These are phyloP conservation scores for Lacerta viridis DNA, from an alignment of 2,797 vertebrate genomes.

Conservation along the genomic window DNA sequence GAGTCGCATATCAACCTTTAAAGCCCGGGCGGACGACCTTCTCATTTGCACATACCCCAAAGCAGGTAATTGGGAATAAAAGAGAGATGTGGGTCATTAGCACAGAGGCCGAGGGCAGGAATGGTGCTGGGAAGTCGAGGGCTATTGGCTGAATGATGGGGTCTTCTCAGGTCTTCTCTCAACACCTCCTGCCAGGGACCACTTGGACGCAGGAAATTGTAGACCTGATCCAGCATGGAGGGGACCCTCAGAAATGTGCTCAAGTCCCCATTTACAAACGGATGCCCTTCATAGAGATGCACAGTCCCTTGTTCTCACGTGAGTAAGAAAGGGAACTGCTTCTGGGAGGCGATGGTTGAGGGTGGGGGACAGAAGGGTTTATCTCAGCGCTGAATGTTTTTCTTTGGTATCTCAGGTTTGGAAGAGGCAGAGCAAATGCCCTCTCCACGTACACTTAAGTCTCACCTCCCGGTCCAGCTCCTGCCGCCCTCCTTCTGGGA, in stretches of 20 bases:
- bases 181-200: slow-evolving; percentile 41
- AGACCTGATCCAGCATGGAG: slow-evolving; percentile 51
- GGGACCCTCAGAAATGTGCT: not conserved
- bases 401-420: slow-evolving; percentile 50
- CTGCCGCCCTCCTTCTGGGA: slow-evolving; percentile 71
- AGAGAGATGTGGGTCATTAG: not conserved
- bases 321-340: not conserved
- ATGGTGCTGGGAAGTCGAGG: not conserved
- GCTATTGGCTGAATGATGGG: not conserved
- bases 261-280: slow-evolving; percentile 13
- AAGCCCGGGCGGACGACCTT: slow-evolving; percentile 83
- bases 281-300: slow-evolving; percentile 25
- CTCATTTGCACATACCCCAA: slow-evolving; percentile 90
- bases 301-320: not conserved
- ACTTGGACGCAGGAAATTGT: slow-evolving; percentile 67
- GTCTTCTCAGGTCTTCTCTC: not conserved
- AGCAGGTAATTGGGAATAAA: slow-evolving; percentile 81
- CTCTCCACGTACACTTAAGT: slow-evolving; percentile 64
- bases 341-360: not conserved
- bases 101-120: too few species aligned
- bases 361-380: not conserved
- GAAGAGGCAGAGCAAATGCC: slow-evolving; percentile 63
- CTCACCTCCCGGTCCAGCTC: slow-evolving; percentile 68
- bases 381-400: not conserved
- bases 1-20: slow-evolving; percentile 80